Evolutionary conservation across 2,797 vertebrate species (phyloP).

Genomic region (Melanotaenia boesemani): DNA sequence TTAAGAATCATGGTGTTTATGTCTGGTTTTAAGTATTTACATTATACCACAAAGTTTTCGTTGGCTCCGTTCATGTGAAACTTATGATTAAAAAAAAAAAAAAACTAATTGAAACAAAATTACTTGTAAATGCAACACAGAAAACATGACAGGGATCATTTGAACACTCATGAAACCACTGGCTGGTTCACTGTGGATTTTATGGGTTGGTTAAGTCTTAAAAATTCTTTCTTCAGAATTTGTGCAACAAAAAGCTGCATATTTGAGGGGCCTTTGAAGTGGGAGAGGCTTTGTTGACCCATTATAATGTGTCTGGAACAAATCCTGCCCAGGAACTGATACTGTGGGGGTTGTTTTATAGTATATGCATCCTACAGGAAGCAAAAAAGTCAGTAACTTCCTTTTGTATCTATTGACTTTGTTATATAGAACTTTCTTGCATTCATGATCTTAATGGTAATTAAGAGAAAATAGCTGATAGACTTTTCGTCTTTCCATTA

Average conservation of each 20-base stretch:
- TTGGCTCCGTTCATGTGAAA: slow-evolving; percentile 14
- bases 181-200: background rate
- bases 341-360: slow-evolving; percentile 57
- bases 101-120: slow-evolving; percentile 20
- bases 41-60: slow-evolving; percentile 16
- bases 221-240: background rate
- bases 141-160: slow-evolving; percentile 16
- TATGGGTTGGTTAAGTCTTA: background rate
- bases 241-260: slow-evolving; percentile 2
- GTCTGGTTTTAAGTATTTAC: slow-evolving; percentile 37
- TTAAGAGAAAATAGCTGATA: background rate
- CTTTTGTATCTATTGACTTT: slow-evolving; percentile 34
- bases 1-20: slow-evolving; percentile 26
- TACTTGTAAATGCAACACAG: background rate
- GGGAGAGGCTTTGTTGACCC: background rate
- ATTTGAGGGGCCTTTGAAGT: background rate
- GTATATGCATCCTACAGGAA: slow-evolving; percentile 53
- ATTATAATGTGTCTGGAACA: slow-evolving; percentile 12
- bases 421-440: slow-evolving; percentile 12
- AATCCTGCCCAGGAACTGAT: slow-evolving; percentile 15
- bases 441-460: slow-evolving; percentile 3
- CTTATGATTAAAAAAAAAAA: slow-evolving; percentile 1
- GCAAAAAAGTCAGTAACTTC: slow-evolving; percentile 44
- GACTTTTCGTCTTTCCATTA: background rate
- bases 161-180: slow-evolving; percentile 19